Conservation (phyloP, 2,888 invertebrate species). For the Heteromurus nitidus region DNA sequence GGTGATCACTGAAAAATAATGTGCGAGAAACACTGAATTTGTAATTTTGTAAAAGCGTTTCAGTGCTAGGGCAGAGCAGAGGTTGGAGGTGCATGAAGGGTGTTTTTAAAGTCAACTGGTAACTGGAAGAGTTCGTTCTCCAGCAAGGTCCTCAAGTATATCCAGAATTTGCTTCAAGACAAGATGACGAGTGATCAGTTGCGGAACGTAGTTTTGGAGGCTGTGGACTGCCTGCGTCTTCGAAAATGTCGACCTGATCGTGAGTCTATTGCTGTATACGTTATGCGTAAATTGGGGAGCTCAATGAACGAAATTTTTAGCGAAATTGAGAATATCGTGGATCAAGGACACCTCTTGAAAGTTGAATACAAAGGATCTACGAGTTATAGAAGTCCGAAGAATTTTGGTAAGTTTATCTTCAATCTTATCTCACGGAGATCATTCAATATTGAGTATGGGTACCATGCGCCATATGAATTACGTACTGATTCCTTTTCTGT, state of each 20-base stretch:
- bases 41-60: too few relatives aligned
- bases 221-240: constrained; percentile 88
- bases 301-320: constrained; percentile 74
- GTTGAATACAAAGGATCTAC: constrained; percentile 91
- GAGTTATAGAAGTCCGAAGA: constrained; percentile 88
- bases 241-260: constrained; percentile 90
- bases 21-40: too few relatives aligned
- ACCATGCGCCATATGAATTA: too few relatives aligned
- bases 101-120: too few relatives aligned
- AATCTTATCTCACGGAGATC: too few relatives aligned
- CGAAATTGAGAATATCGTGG: constrained; percentile 85
- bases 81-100: too few relatives aligned
- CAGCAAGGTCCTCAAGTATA: too few relatives aligned
- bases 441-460: not conserved
- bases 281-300: constrained; percentile 81
- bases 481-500: constrained; percentile 3
- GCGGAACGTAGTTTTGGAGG: constrained; percentile 84
- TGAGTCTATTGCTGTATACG: constrained; percentile 87
- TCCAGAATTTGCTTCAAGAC: too few relatives aligned
- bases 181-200: constrained; percentile 61
- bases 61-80: too few relatives aligned
- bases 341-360: constrained; percentile 85
- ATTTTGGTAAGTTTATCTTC: constrained; percentile 74
- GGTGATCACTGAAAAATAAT: too few relatives aligned
- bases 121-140: too few relatives aligned